Evolutionary conservation across 2,797 vertebrate species (phyloP).

Genomic region (Eospalax fontanierii): DNA sequence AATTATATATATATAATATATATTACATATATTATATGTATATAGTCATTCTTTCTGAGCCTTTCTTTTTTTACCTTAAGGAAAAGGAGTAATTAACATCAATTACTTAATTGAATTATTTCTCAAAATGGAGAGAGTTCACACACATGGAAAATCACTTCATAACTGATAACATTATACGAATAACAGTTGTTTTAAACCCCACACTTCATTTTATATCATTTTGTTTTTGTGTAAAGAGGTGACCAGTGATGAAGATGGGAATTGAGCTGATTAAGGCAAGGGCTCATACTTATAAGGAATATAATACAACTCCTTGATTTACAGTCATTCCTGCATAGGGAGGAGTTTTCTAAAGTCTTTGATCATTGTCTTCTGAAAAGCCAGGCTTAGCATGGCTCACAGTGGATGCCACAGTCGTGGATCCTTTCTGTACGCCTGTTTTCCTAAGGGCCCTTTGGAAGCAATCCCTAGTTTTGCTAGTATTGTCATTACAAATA

Average conservation of each 20-base stretch:
- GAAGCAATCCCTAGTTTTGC: not conserved
- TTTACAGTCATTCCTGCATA: not conserved
- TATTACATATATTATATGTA: too few relatives aligned
- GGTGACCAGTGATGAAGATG: not conserved
- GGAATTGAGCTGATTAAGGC: not conserved
- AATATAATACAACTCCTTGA: not conserved
- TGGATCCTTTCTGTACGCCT: not conserved
- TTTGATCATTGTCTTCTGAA: not conserved
- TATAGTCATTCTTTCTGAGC: not conserved
- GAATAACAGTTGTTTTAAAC: conserved; percentile 32
- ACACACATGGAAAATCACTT: not conserved
- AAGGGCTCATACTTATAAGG: not conserved
- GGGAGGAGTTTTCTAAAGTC: not conserved
- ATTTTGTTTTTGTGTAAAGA: not conserved
- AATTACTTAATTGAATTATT: not conserved
- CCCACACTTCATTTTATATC: not conserved
- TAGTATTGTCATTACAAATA: not conserved
- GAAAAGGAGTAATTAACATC: conserved; percentile 19
- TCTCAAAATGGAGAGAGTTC: not conserved
- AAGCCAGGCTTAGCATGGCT: not conserved
- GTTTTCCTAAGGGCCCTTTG: not conserved
- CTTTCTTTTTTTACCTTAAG: not conserved
- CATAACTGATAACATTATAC: conserved; percentile 15
- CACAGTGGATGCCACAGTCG: not conserved
- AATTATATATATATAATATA: not conserved